These are phyloP conservation scores for Campylomormyrus numenius DNA, from an alignment of 2,113 vertebrate genomes.

Conservation along the genomic window DNA sequence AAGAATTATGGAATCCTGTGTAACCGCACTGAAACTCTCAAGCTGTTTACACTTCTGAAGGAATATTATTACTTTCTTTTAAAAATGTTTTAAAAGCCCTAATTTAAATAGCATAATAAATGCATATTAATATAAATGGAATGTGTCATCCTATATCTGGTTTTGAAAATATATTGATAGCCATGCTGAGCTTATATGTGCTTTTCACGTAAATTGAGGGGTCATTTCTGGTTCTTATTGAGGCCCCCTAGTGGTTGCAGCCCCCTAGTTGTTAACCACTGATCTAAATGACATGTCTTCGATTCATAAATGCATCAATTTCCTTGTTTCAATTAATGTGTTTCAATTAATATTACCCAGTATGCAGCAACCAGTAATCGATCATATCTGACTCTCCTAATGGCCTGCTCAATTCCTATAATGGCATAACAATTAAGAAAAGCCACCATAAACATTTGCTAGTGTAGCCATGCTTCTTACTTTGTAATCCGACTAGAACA, in stretches of 20 bases:
- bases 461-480: neutral
- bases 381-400: neutral
- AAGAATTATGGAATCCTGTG: neutral
- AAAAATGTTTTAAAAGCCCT: neutral
- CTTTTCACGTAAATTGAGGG: neutral
- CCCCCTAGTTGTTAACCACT: neutral
- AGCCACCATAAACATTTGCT: neutral
- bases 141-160: neutral
- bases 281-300: neutral
- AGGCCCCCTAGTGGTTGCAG: neutral
- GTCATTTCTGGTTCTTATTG: neutral
- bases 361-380: neutral
- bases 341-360: neutral
- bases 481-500: neutral
- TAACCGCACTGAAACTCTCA: neutral
- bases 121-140: neutral
- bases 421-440: neutral
- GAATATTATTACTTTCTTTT: neutral
- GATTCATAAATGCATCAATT: neutral
- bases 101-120: neutral
- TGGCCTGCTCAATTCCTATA: neutral
- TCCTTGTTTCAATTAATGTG: neutral
- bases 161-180: neutral
- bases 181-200: neutral
- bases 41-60: neutral